Evolutionary conservation across 2,113 vertebrate species (phyloP).

Genomic region (Psettodes erumei): DNA sequence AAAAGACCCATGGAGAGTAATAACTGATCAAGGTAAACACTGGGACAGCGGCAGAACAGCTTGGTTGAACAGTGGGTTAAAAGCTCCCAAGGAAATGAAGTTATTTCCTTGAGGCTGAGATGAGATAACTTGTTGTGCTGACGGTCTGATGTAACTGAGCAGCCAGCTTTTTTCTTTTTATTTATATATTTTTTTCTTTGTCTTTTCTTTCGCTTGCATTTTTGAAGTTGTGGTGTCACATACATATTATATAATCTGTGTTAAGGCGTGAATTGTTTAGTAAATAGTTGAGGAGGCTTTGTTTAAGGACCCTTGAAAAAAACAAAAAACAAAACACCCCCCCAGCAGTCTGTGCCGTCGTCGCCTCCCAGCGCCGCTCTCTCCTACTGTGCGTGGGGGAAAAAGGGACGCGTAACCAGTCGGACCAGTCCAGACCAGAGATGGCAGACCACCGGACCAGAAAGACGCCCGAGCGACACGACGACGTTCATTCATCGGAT

Average conservation of each 20-base stretch:
- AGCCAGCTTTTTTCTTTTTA: no score
- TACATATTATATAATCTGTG: no score
- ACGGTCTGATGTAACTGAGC: background rate
- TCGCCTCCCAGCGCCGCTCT: slow-evolving; percentile 38
- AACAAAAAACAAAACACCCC: background rate
- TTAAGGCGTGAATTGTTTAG: no score
- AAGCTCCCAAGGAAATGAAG: no score
- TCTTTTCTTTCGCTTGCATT: no score
- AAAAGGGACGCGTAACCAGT: slow-evolving; percentile 26
- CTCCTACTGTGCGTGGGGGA: background rate
- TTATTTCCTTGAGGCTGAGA: background rate
- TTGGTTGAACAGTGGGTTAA: background rate
- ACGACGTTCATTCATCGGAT: slow-evolving; percentile 70
- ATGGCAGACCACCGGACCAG: slow-evolving; percentile 85
- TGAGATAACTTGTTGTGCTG: no score
- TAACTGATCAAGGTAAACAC: background rate
- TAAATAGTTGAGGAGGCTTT: background rate
- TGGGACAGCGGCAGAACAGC: no score
- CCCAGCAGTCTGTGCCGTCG: background rate
- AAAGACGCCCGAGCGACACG: slow-evolving; percentile 46
- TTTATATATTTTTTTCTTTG: no score
- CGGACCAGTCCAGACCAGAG: slow-evolving; percentile 39
- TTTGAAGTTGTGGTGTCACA: no score
- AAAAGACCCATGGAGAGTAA: background rate
- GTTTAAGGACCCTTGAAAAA: background rate